Evolutionary conservation across 2,888 invertebrate genomes (phyloP).

Genomic region (Dicroscelio sp.): DNA sequence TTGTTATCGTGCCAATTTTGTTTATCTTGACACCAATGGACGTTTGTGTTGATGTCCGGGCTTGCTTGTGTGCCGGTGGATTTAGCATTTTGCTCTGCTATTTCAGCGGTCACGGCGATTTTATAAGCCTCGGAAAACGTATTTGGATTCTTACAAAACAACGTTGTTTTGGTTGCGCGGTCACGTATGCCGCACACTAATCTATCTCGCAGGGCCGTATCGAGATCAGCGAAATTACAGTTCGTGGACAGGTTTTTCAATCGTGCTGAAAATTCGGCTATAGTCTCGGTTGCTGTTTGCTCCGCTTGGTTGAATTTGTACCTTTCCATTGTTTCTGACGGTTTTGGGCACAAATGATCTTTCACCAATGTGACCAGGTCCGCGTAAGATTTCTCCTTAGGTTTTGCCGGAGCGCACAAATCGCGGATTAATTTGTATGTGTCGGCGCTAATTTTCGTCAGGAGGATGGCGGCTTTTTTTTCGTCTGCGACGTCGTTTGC

Average conservation of each 20-base stretch:
- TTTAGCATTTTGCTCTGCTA: slow-evolving; percentile 34
- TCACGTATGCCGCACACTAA: slow-evolving; percentile 14
- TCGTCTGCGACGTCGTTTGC: slow-evolving; percentile 54
- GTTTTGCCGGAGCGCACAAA: no score
- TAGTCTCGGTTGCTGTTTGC: slow-evolving; percentile 65
- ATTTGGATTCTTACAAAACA: neutral
- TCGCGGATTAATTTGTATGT: slow-evolving; percentile 61
- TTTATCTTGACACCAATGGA: neutral
- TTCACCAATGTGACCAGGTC: slow-evolving; percentile 64
- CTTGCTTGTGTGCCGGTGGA: neutral
- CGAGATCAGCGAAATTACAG: slow-evolving; percentile 74
- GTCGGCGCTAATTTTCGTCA: slow-evolving; percentile 52
- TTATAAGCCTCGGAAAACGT: slow-evolving; percentile 1
- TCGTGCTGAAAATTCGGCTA: slow-evolving; percentile 66
- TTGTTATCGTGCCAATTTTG: neutral
- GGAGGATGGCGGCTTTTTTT: slow-evolving; percentile 49
- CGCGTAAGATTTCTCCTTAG: no score
- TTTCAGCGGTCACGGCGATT: slow-evolving; percentile 25
- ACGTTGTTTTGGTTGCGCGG: slow-evolving; percentile 21
- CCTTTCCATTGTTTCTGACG: slow-evolving; percentile 74
- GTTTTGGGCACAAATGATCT: slow-evolving; percentile 70
- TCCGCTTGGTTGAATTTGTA: slow-evolving; percentile 69
- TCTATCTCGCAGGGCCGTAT: slow-evolving; percentile 74
- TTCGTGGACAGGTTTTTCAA: slow-evolving; percentile 70
- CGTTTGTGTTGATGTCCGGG: neutral